Evolutionary conservation across 1,140 invertebrate species (phyloP).

Genomic region (Chrysomallon squamiferum): DNA sequence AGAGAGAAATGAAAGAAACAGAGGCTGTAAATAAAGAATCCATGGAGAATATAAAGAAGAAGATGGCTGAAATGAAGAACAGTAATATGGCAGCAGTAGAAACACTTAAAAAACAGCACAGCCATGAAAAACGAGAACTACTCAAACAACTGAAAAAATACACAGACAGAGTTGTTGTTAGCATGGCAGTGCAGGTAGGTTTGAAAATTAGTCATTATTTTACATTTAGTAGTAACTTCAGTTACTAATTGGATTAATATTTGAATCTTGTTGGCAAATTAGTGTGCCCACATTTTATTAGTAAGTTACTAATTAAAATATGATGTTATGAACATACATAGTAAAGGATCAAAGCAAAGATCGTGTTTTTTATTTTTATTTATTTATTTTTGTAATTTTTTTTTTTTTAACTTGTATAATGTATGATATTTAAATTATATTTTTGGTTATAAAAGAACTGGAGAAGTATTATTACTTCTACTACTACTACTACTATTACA

Average conservation of each 20-base stretch:
- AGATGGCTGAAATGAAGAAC: constrained; percentile 35
- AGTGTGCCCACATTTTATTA: neutral
- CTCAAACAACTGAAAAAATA: constrained; percentile 14
- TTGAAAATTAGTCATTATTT: too few relatives aligned
- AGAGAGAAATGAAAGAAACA: constrained; percentile 23
- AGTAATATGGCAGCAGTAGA: constrained; percentile 24
- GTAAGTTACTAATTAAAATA: neutral
- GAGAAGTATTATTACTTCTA: too few relatives aligned
- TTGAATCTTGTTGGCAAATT: neutral
- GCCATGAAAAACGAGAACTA: constrained; percentile 26
- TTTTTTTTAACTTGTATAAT: too few relatives aligned
- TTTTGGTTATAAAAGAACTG: too few relatives aligned
- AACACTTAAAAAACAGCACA: constrained; percentile 28
- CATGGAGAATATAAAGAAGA: constrained; percentile 38
- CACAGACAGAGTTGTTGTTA: constrained; percentile 9
- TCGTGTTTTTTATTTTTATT: too few relatives aligned
- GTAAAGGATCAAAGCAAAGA: too few relatives aligned
- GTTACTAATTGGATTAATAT: neutral
- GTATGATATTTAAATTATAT: too few relatives aligned
- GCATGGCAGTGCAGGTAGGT: constrained; percentile 23
- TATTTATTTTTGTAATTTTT: too few relatives aligned
- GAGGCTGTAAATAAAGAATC: constrained; percentile 26
- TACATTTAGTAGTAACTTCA: neutral
- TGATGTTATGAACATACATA: constrained; percentile 1
- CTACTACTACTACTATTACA: too few relatives aligned